phyloP scores from a whole-genome alignment of 2,888 invertebrate species.

The Incurvaria masculella region DNA sequence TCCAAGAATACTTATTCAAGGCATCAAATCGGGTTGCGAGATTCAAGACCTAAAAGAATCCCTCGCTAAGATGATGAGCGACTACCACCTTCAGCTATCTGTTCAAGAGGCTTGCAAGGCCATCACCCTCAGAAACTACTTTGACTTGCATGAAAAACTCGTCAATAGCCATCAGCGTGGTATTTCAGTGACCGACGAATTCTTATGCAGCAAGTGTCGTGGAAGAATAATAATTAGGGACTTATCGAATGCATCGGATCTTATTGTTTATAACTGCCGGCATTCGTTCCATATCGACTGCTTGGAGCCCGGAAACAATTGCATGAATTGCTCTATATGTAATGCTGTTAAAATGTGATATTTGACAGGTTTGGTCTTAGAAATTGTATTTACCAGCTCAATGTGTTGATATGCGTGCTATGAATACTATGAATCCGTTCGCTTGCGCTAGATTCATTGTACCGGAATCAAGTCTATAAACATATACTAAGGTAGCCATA shows the following conservation, averaged over 20 bases:
- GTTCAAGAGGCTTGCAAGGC: conserved; percentile 88
- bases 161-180: conserved; percentile 77
- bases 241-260: conserved; percentile 63
- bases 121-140: conserved; percentile 88
- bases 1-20: conserved; percentile 81
- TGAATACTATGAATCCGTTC: too few relatives aligned
- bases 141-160: conserved; percentile 78
- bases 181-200: conserved; percentile 69
- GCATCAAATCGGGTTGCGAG: conserved; percentile 79
- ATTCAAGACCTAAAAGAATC: conserved; percentile 90
- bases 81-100: conserved; percentile 90
- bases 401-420: too few relatives aligned
- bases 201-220: conserved; percentile 76
- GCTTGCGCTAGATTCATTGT: too few relatives aligned
- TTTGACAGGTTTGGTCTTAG: too few relatives aligned
- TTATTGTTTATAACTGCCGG: conserved; percentile 83
- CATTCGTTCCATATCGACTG: conserved; percentile 89
- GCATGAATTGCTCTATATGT: conserved; percentile 25
- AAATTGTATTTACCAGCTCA: too few relatives aligned
- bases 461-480: too few relatives aligned
- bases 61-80: conserved; percentile 91
- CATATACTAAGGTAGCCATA: too few relatives aligned
- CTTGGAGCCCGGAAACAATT: conserved; percentile 49
- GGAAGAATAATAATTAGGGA: conserved; percentile 74
- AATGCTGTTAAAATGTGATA: conserved; percentile 13